A percentile compares a stretch with the other conserved stretches of the same genome.
Conservation (phyloP, 2,797 vertebrate species). For the Tenualosa ilisha region DNA sequence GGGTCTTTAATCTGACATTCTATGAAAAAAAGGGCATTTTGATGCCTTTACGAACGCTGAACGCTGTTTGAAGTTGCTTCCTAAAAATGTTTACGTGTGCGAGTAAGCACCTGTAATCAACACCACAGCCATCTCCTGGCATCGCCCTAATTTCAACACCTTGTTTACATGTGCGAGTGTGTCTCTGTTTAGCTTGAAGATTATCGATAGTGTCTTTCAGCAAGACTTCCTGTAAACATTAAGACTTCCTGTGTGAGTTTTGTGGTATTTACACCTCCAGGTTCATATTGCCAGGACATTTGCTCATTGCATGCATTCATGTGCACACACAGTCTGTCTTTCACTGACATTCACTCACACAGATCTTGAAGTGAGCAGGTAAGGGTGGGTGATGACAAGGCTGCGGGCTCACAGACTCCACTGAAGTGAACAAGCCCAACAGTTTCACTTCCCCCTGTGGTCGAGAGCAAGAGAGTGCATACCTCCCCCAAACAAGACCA, state of each 20-base stretch:
- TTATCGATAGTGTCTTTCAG: background rate
- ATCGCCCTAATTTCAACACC: background rate
- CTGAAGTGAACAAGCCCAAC: background rate
- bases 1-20: background rate
- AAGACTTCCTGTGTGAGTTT: background rate
- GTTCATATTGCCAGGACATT: background rate
- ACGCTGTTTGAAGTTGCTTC: background rate
- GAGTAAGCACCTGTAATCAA: background rate
- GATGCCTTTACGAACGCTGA: background rate
- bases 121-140: background rate
- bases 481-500: background rate
- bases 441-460: conserved; percentile 15
- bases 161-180: background rate
- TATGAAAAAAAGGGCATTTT: background rate
- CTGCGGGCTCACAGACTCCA: background rate
- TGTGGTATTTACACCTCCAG: background rate
- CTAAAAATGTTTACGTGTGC: background rate
- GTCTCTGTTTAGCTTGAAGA: background rate
- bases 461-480: background rate
- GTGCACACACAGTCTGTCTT: background rate
- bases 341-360: background rate
- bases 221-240: background rate
- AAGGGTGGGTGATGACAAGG: background rate
- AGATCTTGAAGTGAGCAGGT: background rate
- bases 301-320: background rate